Conservation (phyloP, 2,888 invertebrate genomes). For the Onthophagus sagittarius region DNA sequence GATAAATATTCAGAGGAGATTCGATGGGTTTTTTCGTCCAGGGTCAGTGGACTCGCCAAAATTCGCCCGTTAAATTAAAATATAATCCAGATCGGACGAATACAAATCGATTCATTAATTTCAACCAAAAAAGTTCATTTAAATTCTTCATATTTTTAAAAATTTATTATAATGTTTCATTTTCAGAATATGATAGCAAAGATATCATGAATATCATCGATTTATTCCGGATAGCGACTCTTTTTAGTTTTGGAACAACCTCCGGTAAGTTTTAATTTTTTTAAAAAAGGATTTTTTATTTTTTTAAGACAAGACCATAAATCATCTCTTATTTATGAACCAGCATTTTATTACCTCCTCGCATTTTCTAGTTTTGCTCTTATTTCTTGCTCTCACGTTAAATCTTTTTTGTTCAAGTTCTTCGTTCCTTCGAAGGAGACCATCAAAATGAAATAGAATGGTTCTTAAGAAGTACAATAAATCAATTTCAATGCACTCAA, state of each 20-base stretch:
- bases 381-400: background rate
- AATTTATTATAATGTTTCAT: too few species aligned
- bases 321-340: background rate
- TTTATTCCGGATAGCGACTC: background rate
- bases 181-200: background rate
- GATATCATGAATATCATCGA: background rate
- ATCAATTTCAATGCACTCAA: constrained; percentile 54
- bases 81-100: background rate
- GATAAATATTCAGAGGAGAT: background rate
- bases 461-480: background rate
- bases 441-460: background rate
- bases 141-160: too few species aligned
- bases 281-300: too few species aligned
- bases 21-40: background rate
- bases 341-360: background rate
- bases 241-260: background rate
- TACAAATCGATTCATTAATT: background rate
- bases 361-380: background rate
- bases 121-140: background rate
- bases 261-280: too few species aligned
- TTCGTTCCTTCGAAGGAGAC: background rate
- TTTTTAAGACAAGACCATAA: too few species aligned
- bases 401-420: background rate
- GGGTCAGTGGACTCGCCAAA: background rate
- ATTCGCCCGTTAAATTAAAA: background rate